A percentile compares a stretch with the other conserved stretches of the same genome.
Conservation (phyloP, 1,140 invertebrate genomes). For the Lucilia cuprina region DNA sequence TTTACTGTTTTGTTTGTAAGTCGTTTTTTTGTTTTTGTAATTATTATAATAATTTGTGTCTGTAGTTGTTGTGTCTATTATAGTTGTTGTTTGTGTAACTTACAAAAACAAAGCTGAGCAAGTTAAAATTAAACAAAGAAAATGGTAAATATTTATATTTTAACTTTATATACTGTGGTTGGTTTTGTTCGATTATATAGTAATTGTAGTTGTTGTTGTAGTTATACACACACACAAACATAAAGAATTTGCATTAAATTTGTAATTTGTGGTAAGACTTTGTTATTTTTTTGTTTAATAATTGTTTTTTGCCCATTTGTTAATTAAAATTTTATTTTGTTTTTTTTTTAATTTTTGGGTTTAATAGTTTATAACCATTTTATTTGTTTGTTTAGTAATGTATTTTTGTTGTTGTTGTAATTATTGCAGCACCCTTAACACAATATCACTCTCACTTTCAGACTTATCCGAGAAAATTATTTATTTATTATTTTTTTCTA, state of each 20-base stretch:
- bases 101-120: constrained; percentile 24
- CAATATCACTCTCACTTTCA: constrained; percentile 62
- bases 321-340: constrained; percentile 12
- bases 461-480: constrained; percentile 60
- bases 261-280: constrained; percentile 12
- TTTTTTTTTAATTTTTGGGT: no score
- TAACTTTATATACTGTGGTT: constrained; percentile 32
- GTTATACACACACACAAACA: no score
- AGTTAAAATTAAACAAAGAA: constrained; percentile 20
- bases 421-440: constrained; percentile 60
- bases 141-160: constrained; percentile 18
- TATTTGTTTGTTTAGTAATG: neutral
- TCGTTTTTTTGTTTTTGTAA: constrained; percentile 6
- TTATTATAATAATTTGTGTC: neutral
- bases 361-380: neutral
- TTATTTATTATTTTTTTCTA: neutral
- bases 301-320: constrained; percentile 6
- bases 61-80: constrained; percentile 22
- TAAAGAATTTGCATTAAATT: neutral
- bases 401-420: constrained; percentile 16
- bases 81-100: neutral
- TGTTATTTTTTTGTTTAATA: constrained; percentile 13
- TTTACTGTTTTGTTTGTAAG: neutral
- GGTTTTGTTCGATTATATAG: neutral
- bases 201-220: constrained; percentile 11